Base-by-base conservation (phyloP, 2,113 vertebrate species). In the Indicator indicator region DNA sequence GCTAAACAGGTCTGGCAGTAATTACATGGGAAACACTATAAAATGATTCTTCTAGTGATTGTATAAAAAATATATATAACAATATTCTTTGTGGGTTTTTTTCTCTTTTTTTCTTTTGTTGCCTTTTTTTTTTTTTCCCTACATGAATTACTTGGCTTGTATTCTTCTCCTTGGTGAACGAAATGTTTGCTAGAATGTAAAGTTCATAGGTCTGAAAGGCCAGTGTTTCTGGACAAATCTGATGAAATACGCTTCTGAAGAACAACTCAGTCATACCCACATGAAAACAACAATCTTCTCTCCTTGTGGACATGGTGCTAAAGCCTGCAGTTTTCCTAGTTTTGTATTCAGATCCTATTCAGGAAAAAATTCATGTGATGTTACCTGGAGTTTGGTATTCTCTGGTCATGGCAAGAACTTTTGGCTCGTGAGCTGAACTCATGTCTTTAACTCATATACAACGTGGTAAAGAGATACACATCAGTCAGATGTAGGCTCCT, bases 1-100 rank as follows among this genome's bases (percentile, higher is more conserved):
- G 95, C 96, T 97, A 97, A 93, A 86, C 91, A 94, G 93, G 77
- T 84, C 89, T 91, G 95, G 88, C 96, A 95, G 94, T 97, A 97
- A 97, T 96, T 92, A 93, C 83, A 55, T 82, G 89, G 94, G 94
- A 95, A 97, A 83, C 83, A 92, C 89, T 83, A 85, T 86, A 81
- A 93, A 94, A 95, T 89, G 18, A 86, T 94, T 96, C 90, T 93
- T 87, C 48, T 88, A 65, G 48, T 81, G 58, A 91, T 91, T 96
- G 87, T 67, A 86, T 80, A 73, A 89, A 95, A 90, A 33, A 52
- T 50, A 50, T 52, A 52, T 52, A 52, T 12, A 19, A 42, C 52
- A 69, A 76, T 17, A 26, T 93, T 92, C 32, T 40, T 74, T 6
- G 9, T 30, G 20, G 1, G 0, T 3, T 44, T 59, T 72, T n/a